Base-by-base conservation (phyloP, 1,140 invertebrate species). In the Brachionus manjavacas region DNA sequence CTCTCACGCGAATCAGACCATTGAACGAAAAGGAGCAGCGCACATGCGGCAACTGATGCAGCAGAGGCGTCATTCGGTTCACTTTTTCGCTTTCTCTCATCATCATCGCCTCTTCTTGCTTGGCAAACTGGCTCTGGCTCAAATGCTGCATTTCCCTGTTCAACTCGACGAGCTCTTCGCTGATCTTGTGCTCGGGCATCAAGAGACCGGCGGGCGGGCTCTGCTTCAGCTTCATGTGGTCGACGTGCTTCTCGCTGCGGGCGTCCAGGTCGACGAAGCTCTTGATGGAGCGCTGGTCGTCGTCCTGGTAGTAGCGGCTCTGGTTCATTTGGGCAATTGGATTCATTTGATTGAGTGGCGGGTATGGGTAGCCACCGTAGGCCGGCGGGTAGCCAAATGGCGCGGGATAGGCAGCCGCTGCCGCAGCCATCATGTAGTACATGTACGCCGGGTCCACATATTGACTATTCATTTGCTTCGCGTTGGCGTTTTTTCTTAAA, bases 1-100 rank as follows among this genome's bases (percentile, higher is more conserved):
- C 92, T 72, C 92, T 89, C 52, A 94, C 92, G 85, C 93, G 91
- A 68, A 95, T 88, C 76, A 95, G 87, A 86, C 93, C 91, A 64
- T 93, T 93, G 85, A 92, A 92, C 70, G 94, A 92, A 86, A 92
- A 92, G 39, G 91, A 91, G 89, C 90, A 90, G 80, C 87, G 87
- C 80, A 93, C 89, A 87, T 95, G 94, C 23, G 94, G 93, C 35
- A 92, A 93, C 20, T 92, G 91, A 89, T 93, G 95, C 88, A 94
- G 94, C 74, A 92, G 92, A 49, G 94, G 94, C 6, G 94, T 95
- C 89, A 94, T 90, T 85, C 94, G 91, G 85, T 93, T 92, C 6
- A 92, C 91, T 49, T 68, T 49, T 28, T 81, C 79, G 2, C n/a
- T 2, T 14, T 81, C 72, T 28, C 23, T 49, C 12, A 25, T 28